These are phyloP conservation scores for Rosalia funebris DNA, from an alignment of 2,888 invertebrate species.

Conservation along the genomic window DNA sequence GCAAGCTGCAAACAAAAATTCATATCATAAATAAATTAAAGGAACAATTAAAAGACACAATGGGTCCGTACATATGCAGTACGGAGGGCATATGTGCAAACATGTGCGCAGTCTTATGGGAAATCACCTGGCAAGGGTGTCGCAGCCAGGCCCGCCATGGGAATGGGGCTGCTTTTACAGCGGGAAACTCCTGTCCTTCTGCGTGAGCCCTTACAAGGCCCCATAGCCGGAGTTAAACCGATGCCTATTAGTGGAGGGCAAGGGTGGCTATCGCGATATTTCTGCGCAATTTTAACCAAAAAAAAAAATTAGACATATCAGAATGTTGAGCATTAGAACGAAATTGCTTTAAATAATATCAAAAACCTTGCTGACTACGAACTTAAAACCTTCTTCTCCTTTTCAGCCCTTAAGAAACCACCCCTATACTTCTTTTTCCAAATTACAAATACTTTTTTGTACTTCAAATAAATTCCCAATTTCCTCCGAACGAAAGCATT, in stretches of 20 bases:
- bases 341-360: too few relatives aligned
- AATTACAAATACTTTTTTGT: too few relatives aligned
- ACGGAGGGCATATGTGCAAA: conserved; percentile 64
- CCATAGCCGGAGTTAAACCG: conserved; percentile 1
- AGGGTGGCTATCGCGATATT: neutral
- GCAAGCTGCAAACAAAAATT: conserved; percentile 59
- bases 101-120: conserved; percentile 66
- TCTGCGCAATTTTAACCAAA: neutral
- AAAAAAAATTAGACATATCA: neutral
- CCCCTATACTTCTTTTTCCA: too few relatives aligned
- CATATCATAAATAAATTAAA: conserved; percentile 64
- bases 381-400: too few relatives aligned
- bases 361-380: too few relatives aligned
- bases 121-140: conserved; percentile 63
- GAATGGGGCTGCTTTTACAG: conserved; percentile 40
- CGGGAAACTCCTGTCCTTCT: neutral
- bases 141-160: conserved; percentile 50
- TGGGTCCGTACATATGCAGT: conserved; percentile 56
- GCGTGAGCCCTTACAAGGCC: neutral
- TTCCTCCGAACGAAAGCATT: too few relatives aligned
- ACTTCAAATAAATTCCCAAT: too few relatives aligned
- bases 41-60: conserved; percentile 63
- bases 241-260: conserved; percentile 3
- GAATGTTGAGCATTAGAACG: too few relatives aligned
- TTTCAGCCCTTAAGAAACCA: too few relatives aligned